Conservation (phyloP, 1,140 invertebrate species). For the Diachasmimorpha longicaudata region DNA sequence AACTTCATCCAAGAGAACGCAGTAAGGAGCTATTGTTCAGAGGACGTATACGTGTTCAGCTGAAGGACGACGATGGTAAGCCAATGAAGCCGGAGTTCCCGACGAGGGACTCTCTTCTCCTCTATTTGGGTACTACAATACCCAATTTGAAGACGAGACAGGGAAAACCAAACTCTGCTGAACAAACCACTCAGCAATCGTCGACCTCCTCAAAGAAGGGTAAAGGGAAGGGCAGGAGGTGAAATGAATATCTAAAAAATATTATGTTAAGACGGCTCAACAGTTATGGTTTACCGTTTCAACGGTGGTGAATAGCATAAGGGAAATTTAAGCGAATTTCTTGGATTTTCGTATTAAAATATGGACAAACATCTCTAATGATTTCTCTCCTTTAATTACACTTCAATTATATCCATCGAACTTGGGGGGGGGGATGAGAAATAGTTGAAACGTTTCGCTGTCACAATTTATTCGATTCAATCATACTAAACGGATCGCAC, state of each 20-base stretch:
- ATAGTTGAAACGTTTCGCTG: background rate
- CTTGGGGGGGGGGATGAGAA: too few relatives aligned
- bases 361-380: too few relatives aligned
- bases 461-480: background rate
- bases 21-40: constrained; percentile 85
- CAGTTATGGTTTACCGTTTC: background rate
- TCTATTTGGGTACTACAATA: constrained; percentile 83
- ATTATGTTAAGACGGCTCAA: too few relatives aligned
- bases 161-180: constrained; percentile 55
- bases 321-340: background rate
- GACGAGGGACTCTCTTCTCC: constrained; percentile 78
- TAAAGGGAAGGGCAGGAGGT: constrained; percentile 60
- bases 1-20: constrained; percentile 88
- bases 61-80: constrained; percentile 91
- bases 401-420: too few relatives aligned
- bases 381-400: too few relatives aligned
- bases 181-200: constrained; percentile 52
- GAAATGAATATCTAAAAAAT: constrained; percentile 23
- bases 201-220: constrained; percentile 51
- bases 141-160: constrained; percentile 89
- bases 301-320: background rate
- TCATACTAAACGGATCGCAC: background rate
- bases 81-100: constrained; percentile 77
- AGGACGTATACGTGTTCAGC: constrained; percentile 89
- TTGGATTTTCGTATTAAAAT: background rate